These are phyloP conservation scores for Trypoxylon attenuatum DNA, from an alignment of 2,888 invertebrate genomes.

Conservation along the genomic window DNA sequence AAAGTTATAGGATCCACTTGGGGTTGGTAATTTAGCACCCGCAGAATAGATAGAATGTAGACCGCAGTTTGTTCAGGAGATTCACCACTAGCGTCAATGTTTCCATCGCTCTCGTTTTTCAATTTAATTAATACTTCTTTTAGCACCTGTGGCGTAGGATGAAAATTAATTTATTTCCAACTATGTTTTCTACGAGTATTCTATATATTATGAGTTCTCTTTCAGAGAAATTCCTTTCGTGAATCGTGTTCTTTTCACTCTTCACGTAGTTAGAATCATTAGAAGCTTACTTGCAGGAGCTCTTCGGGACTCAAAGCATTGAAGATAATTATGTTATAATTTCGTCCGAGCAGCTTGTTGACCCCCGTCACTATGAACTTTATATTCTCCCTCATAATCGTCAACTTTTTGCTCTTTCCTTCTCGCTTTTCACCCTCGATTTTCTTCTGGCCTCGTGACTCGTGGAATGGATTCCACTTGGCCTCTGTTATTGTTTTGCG, in stretches of 20 bases:
- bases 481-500: background rate
- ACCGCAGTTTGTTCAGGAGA: constrained; percentile 85
- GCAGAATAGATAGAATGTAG: constrained; percentile 82
- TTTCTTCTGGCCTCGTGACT: constrained; percentile 10
- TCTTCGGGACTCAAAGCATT: constrained; percentile 86
- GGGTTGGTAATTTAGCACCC: constrained; percentile 88
- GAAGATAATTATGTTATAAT: constrained; percentile 89
- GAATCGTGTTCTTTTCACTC: too few relatives aligned
- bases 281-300: constrained; percentile 80
- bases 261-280: too few relatives aligned
- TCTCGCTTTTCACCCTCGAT: too few relatives aligned
- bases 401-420: background rate
- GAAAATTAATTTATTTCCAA: too few relatives aligned
- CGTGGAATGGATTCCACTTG: background rate
- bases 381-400: constrained; percentile 80
- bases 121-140: constrained; percentile 80
- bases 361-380: constrained; percentile 84
- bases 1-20: constrained; percentile 73
- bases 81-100: constrained; percentile 84
- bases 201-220: too few relatives aligned
- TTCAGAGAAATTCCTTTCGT: too few relatives aligned
- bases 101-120: constrained; percentile 77
- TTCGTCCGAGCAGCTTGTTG: constrained; percentile 83
- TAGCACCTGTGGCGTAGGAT: constrained; percentile 75
- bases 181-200: too few relatives aligned